Evolutionary conservation across 2,797 vertebrate species (phyloP), one percentile per base, ranked within the genome.

Genomic region (Picus viridis): DNA sequence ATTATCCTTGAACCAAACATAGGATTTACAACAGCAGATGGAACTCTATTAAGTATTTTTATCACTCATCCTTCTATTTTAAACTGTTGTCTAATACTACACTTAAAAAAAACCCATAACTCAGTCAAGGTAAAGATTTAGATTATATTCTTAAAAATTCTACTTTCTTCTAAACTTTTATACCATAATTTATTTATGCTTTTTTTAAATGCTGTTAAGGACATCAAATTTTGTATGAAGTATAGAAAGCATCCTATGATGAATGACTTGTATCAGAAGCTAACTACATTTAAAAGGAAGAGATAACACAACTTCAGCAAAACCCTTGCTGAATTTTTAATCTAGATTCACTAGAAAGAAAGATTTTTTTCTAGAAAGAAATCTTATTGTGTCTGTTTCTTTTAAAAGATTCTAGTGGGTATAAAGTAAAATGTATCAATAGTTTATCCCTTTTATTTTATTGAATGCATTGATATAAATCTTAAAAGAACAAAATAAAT

Each of bases 1-100:
- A 95, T 93, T 94, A 87, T 68, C 72, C 51, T 84, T 77, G 73
- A 91, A 85, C 26, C n/a, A 90, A 88, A 88, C 71, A 78, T 1
- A 90, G 47, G 27, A 9, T 88, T 84, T 65, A 53, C 22, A 90
- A 73, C 8, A 72, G 16, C 0, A 3, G 36, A 79, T 61, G 34
- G 27, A 90, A 75, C 59, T 89, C 49, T 72, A 70, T 62, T 93
- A 85, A 59, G 62, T 85, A 81, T 43, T 78, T 64, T 67, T 57
- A 63, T 84, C 22, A 51, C 30, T 73, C 41, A 53, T 68, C 10
- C 26, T 84, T 91, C 36, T 84, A 61, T 83, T 92, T 92, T 77
- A 34, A 88, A 71, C 14, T 82, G 7, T 59, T 79, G 22, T 27
- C 61, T 92, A 72, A 64, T 72, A 39, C 6, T 45, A 39, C 27